Evolutionary conservation across 2,113 vertebrate species (phyloP), one percentile per base, ranked within the genome.

Genomic region (Sturnira hondurensis): DNA sequence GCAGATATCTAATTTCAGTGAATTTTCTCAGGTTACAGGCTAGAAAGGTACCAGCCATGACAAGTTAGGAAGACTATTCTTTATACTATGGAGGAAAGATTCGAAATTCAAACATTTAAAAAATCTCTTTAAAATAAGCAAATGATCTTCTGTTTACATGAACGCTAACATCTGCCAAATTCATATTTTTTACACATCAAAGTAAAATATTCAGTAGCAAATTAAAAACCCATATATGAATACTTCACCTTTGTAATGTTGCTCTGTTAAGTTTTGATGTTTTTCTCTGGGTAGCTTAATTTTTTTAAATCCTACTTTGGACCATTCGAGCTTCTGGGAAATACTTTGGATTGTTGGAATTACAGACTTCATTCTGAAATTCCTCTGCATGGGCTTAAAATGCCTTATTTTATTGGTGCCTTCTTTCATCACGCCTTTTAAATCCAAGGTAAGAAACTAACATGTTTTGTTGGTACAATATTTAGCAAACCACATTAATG

Each of bases 331-430:
- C 96, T 99, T 99, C 98, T 99, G 99, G 99, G 99, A 99, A 96
- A 99, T 99, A 47, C 98, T 99, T n/a, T 99, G 99, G 99, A 98
- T 98, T 70, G 99, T 99, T 65, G 99, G 99, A 94, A 98, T 99
- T 97, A 99, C 99, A 93, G 99, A 99, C 98, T 99, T 99, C 54
- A 98, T 99, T 90, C 98, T 99, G 96, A 99, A 99, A 98, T 99
- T 99, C 98, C 84, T 99, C 96, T 99, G 98, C 95, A 99, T 99
- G 99, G 99, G 99, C 95, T 98, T 99, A 33, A 99, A 99, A 99
- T 99, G 99, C 99, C 98, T 99, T 98, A 97, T 99, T 98, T 98
- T 99, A 96, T 97, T 99, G 97, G 97, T 99, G 98, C 99, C 99
- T 98, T 98, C 98, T 96, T 98, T 98, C 63, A 85, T 99, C 97